Evolutionary conservation across 2,113 vertebrate species (phyloP), one percentile per base, ranked within the genome.

Genomic region (Symphodus melops): DNA sequence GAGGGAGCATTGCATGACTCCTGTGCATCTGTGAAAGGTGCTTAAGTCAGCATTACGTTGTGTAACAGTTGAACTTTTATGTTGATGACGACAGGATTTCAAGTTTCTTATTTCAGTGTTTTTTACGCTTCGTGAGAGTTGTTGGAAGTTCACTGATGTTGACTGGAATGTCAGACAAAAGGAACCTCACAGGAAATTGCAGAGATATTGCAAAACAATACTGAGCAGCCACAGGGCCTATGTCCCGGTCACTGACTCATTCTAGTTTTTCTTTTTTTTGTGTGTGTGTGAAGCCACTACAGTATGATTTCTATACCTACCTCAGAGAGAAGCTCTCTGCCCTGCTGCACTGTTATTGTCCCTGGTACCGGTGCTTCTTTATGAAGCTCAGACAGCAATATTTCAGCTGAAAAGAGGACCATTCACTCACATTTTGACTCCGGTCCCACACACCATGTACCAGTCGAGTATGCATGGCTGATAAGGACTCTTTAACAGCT

Each of bases 401-500:
- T 68, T 77, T 68, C 72, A 64, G 60, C 9, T 20, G 53, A 78
- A 83, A 68, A 19, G 33, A 59, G 72, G 33, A 61, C 28, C 46
- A 66, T 60, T 69, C n/a, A 60, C 48, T 86, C 36, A 67, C 44
- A 57, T 72, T 89, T 78, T 79, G 82, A 79, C 74, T 75, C 72
- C 13, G 58, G 75, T 81, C 51, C 79, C 65, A 61, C 28, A 82
- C 70, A 68, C 33, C 57, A n/a, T 86, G 86, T 79, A 68, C 69
- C 44, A 56, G 57, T 83, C 48, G 8, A 58, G 69, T 72, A 81
- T 82, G 84, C 81, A 79, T 66, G 82, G 71, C 79, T 76, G 82
- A 79, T 82, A 82, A 85, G 75, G 72, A 91, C 74, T 77, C 59
- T 86, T 86, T 78, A 89, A 76, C 58, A 56, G 77, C 80, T 86